These are phyloP conservation scores for Pinctada fucata DNA, from an alignment of 2,888 invertebrate species.

Conservation along the genomic window DNA sequence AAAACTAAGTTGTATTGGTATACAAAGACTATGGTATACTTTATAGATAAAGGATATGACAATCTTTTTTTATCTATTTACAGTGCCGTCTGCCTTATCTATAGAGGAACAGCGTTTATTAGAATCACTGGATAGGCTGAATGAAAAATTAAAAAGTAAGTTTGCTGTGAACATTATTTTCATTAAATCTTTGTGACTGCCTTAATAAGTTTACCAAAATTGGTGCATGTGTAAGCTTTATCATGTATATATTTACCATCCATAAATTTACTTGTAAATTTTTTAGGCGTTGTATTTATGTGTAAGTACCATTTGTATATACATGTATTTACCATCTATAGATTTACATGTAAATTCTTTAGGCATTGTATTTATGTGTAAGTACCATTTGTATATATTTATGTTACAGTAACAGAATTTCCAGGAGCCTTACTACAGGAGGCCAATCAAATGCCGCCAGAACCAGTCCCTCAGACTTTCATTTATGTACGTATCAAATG, in stretches of 20 bases:
- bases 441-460: slow-evolving; percentile 17
- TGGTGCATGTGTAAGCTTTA: too few species aligned
- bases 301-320: too few species aligned
- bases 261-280: neutral
- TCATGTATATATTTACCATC: neutral
- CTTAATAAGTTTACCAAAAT: too few species aligned
- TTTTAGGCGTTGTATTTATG: too few species aligned
- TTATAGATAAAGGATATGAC: too few species aligned
- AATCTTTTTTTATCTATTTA: slow-evolving; percentile 18
- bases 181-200: too few species aligned
- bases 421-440: slow-evolving; percentile 25
- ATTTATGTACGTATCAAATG: slow-evolving; percentile 26
- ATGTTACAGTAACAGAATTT: slow-evolving; percentile 34
- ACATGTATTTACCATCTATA: too few species aligned
- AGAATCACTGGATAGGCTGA: slow-evolving; percentile 73
- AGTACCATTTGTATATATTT: neutral
- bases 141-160: slow-evolving; percentile 72
- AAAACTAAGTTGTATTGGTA: too few species aligned
- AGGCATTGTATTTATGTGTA: too few species aligned
- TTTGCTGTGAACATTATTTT: neutral
- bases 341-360: too few species aligned
- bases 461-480: slow-evolving; percentile 15
- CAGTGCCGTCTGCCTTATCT: slow-evolving; percentile 70
- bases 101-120: slow-evolving; percentile 72
- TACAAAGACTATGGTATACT: too few species aligned